Evolutionary conservation across 2,797 vertebrate species (phyloP).

Genomic region (Threskiornis aethiopicus): DNA sequence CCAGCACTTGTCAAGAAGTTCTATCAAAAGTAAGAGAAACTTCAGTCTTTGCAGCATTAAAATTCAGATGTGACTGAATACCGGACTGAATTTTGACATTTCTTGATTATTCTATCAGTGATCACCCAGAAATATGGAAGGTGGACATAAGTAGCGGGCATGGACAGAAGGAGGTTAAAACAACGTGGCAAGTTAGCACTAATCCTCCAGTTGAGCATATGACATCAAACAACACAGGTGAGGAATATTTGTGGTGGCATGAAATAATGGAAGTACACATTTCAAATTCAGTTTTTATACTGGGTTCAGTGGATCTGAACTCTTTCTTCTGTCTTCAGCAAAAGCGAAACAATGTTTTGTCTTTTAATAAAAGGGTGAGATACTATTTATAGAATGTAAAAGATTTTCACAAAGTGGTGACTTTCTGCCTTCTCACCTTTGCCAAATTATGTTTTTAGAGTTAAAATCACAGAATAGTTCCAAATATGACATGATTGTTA

Average conservation of each 20-base stretch:
- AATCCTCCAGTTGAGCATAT: conserved; percentile 82
- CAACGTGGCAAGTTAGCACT: conserved; percentile 84
- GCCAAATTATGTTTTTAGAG: not conserved
- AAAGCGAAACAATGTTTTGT: not conserved
- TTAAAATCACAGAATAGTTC: not conserved
- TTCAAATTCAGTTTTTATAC: not conserved
- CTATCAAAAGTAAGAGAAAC: conserved; percentile 85
- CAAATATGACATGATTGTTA: not conserved
- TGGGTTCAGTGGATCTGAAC: not conserved
- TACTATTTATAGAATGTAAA: not conserved
- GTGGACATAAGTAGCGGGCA: conserved; percentile 87
- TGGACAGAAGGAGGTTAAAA: conserved; percentile 84
- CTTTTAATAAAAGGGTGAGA: not conserved
- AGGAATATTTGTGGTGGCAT: not conserved
- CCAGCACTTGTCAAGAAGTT: conserved; percentile 86
- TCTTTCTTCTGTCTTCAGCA: not conserved
- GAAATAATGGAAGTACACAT: not conserved
- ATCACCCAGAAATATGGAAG: conserved; percentile 85
- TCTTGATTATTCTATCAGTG: conserved; percentile 71
- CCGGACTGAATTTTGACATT: not conserved
- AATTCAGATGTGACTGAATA: not conserved
- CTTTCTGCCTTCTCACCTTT: not conserved
- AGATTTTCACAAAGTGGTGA: not conserved
- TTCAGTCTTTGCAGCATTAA: not conserved
- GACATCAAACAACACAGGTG: conserved; percentile 74